Percentiles rank a stretch among this genome's conserved stretches.
Evolutionary conservation across 2,888 invertebrate genomes (phyloP).

Genomic region (Lissonota sp.): DNA sequence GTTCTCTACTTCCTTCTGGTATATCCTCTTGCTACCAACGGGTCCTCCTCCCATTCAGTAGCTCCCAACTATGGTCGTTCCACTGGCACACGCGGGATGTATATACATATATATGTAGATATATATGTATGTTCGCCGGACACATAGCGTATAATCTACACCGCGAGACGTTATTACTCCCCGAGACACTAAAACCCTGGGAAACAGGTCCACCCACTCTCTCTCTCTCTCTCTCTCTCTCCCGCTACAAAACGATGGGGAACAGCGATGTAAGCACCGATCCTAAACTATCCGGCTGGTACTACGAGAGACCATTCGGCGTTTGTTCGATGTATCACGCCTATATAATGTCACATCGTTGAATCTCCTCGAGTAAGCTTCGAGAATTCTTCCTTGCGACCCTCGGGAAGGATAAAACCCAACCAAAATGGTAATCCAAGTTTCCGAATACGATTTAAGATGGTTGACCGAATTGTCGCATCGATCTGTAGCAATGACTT

Average conservation of each 20-base stretch:
- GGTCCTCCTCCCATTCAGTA: conserved; percentile 28
- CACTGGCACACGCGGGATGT: conserved; percentile 34
- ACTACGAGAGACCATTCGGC: conserved; percentile 34
- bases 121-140: conserved; percentile 74
- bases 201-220: conserved; percentile 61
- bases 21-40: conserved; percentile 50
- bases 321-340: conserved; percentile 52
- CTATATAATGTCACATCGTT: conserved; percentile 50
- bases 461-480: too few species aligned
- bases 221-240: conserved; percentile 44
- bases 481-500: too few species aligned
- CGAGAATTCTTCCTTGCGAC: conserved; percentile 66
- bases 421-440: too few species aligned
- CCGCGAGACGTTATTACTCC: conserved; percentile 83
- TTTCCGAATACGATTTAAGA: too few species aligned
- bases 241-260: conserved; percentile 50
- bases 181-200: conserved; percentile 81
- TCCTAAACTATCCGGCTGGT: conserved; percentile 34
- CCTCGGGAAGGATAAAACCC: conserved; percentile 67
- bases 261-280: conserved; percentile 53
- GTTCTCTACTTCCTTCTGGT: conserved; percentile 69
- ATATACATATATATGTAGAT: too few species aligned
- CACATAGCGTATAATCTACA: conserved; percentile 81
- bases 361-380: conserved; percentile 69
- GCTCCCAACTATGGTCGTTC: conserved; percentile 26